Conservation (phyloP, 2,113 vertebrate genomes). For the Oreotrochilus melanogaster region DNA sequence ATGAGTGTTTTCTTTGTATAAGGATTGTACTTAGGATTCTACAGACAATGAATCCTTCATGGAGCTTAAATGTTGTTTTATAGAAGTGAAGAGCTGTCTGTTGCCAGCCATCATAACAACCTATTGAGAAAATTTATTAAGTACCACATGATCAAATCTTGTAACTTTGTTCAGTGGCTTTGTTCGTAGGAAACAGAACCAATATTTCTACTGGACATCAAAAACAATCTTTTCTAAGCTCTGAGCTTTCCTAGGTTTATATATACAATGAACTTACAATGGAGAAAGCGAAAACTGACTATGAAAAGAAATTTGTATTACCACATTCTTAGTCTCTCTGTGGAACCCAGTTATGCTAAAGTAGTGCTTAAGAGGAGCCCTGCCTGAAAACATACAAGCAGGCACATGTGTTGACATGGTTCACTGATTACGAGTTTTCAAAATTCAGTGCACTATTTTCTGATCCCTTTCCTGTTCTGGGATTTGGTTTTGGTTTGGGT, state of each 20-base stretch:
- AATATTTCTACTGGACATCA: not conserved
- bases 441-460: not conserved
- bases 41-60: not conserved
- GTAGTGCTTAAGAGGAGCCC: not conserved
- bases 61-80: not conserved
- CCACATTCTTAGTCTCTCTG: not conserved
- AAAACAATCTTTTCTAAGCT: not conserved
- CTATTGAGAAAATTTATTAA: not conserved
- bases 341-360: not conserved
- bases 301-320: not conserved
- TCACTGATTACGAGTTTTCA: not conserved
- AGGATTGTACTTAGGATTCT: not conserved
- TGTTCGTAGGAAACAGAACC: not conserved
- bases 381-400: not conserved
- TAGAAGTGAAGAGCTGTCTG: not conserved
- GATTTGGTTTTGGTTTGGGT: not conserved
- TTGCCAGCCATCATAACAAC: not conserved
- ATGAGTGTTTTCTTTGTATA: not conserved
- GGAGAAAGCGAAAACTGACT: not conserved
- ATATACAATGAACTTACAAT: not conserved
- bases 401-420: not conserved
- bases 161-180: not conserved
- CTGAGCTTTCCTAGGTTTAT: not conserved
- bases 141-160: not conserved
- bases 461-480: not conserved